A percentile compares a stretch with the other conserved stretches of the same genome.
These are phyloP conservation scores for Pseudomyrmex sp. DNA, from an alignment of 1,140 invertebrate genomes.

Conservation along the genomic window DNA sequence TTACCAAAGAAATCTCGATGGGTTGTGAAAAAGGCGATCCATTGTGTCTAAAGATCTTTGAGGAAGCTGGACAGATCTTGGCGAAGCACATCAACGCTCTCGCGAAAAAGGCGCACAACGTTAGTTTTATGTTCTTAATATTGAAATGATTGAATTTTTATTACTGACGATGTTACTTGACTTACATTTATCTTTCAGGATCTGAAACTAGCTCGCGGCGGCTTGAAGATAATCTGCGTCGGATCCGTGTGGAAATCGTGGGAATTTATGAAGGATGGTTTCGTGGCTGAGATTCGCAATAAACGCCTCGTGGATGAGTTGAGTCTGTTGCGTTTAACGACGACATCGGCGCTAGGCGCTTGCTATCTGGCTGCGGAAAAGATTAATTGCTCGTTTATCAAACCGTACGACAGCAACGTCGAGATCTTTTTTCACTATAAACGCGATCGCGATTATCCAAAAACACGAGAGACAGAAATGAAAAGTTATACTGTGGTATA, in stretches of 20 bases:
- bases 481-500: not conserved
- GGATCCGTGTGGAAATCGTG: conserved; percentile 99
- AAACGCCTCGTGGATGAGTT: conserved; percentile 85
- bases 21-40: conserved; percentile 90
- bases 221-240: conserved; percentile 95
- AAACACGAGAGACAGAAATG: not conserved
- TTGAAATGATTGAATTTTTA: not conserved
- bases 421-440: conserved; percentile 85
- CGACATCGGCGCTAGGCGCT: conserved; percentile 90
- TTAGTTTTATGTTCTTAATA: conserved; percentile 74
- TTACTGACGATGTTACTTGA: not conserved
- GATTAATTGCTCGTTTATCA: conserved; percentile 83
- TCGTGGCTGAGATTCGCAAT: conserved; percentile 86
- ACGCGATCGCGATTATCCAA: conserved; percentile 64
- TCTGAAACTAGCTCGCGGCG: conserved; percentile 86
- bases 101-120: conserved; percentile 88
- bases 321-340: conserved; percentile 88
- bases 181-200: conserved; percentile 77
- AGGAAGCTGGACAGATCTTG: conserved; percentile 90
- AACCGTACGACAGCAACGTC: conserved; percentile 85
- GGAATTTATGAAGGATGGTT: conserved; percentile 91
- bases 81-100: conserved; percentile 91
- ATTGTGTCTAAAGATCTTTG: conserved; percentile 91
- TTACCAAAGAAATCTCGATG: conserved; percentile 91
- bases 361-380: conserved; percentile 90